phyloP scores from a whole-genome alignment of 2,888 invertebrate genomes.

The Limenitis camilla region DNA sequence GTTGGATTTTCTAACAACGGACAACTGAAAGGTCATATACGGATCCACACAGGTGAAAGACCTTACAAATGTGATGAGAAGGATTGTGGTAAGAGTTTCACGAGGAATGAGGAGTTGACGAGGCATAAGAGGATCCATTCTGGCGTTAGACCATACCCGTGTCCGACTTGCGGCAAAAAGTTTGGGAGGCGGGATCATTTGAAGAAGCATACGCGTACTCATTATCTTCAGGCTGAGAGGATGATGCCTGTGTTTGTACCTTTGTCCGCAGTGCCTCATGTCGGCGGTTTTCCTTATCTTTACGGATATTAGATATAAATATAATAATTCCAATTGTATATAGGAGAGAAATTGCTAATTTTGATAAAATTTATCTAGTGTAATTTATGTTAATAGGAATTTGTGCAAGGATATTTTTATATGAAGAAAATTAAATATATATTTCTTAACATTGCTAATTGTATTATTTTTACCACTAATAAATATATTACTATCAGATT shows the following conservation, averaged over 20 bases:
- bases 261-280: constrained; percentile 67
- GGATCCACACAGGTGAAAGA: constrained; percentile 93
- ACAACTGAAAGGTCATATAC: constrained; percentile 91
- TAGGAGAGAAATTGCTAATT: neutral
- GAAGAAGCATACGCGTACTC: constrained; percentile 94
- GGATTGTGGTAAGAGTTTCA: constrained; percentile 91
- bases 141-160: constrained; percentile 89
- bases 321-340: neutral
- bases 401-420: constrained; percentile 13
- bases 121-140: constrained; percentile 94
- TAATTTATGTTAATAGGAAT: constrained; percentile 6
- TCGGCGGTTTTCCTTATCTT: constrained; percentile 63
- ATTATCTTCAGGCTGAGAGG: constrained; percentile 77
- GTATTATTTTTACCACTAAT: neutral
- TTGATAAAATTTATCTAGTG: constrained; percentile 5
- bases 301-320: constrained; percentile 64
- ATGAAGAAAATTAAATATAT: constrained; percentile 12
- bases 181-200: constrained; percentile 96
- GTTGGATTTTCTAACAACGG: constrained; percentile 96
- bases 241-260: constrained; percentile 77
- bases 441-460: constrained; percentile 4
- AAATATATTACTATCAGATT: neutral
- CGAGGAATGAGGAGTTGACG: constrained; percentile 92
- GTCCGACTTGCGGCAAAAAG: constrained; percentile 90
- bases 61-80: constrained; percentile 91